Evolutionary conservation across 2,113 vertebrate species (phyloP).

Genomic region (Eulemur macaco): DNA sequence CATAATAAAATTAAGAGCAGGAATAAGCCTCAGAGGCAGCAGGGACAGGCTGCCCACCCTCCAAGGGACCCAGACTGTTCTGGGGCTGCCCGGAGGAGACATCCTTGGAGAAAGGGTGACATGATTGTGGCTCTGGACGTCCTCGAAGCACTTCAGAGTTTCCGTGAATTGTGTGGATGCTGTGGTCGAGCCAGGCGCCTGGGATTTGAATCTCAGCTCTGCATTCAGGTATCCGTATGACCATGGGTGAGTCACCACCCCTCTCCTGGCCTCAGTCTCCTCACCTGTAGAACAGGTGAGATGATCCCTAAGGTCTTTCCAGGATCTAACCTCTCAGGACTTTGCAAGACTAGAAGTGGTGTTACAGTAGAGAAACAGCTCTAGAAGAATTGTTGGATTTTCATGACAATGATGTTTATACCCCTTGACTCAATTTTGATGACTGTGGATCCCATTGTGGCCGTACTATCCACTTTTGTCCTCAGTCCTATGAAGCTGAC

Average conservation of each 20-base stretch:
- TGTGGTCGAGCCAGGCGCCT: not conserved
- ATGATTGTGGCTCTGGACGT: not conserved
- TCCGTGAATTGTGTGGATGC: fast-evolving
- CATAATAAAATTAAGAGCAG: not conserved
- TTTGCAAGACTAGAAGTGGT: not conserved
- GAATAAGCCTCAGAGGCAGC: not conserved
- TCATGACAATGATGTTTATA: not conserved
- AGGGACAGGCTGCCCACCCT: fast-evolving
- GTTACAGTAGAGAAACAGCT: not conserved
- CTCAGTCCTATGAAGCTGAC: not conserved
- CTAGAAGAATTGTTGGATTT: not conserved
- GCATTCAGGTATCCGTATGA: no score
- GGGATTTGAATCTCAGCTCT: not conserved
- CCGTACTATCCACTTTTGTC: not conserved
- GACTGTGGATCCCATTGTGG: not conserved
- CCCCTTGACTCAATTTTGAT: not conserved
- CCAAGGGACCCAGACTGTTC: fast-evolving
- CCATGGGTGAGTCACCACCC: not conserved
- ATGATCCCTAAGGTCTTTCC: not conserved
- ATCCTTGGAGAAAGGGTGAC: not conserved
- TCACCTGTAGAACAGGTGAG: not conserved
- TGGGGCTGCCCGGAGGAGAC: not conserved
- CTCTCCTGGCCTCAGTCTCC: not conserved
- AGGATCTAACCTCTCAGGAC: not conserved
- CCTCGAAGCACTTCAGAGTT: not conserved